These are phyloP conservation scores for Ochotona curzoniae DNA, from an alignment of 2,113 vertebrate genomes.

Conservation along the genomic window DNA sequence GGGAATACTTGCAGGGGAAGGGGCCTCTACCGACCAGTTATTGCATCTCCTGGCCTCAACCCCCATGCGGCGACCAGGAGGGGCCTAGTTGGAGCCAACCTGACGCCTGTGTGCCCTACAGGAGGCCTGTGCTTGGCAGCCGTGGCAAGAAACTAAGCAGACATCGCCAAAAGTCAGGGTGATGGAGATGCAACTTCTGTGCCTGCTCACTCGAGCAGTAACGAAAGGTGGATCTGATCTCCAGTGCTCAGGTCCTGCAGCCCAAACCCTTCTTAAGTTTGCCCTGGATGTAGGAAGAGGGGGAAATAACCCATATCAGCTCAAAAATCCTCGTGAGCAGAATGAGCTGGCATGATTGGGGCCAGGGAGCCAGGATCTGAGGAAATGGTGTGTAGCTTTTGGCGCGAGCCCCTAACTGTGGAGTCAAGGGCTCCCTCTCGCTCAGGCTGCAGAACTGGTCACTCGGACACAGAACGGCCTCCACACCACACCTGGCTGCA, in stretches of 20 bases:
- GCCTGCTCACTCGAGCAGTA: background rate
- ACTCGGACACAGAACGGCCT: rapidly evolving
- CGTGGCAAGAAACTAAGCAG: too few relatives aligned
- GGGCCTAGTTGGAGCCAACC: too few relatives aligned
- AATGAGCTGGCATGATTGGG: background rate
- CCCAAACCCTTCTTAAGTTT: background rate
- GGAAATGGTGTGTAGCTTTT: background rate
- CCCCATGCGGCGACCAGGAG: too few relatives aligned
- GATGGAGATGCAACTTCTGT: background rate
- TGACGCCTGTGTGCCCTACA: too few relatives aligned
- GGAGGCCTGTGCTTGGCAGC: too few relatives aligned
- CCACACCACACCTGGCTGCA: rapidly evolving
- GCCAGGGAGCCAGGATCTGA: background rate
- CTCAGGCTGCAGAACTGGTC: background rate
- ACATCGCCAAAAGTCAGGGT: too few relatives aligned
- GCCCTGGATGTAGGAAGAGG: background rate
- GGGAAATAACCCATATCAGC: background rate
- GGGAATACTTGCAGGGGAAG: too few relatives aligned
- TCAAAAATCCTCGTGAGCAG: background rate
- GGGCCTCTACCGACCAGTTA: too few relatives aligned
- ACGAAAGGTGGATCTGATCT: background rate
- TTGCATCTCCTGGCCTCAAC: too few relatives aligned
- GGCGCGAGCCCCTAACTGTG: too few relatives aligned
- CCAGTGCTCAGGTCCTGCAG: background rate
- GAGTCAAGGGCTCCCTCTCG: too few relatives aligned